Percentiles rank a stretch among this genome's conserved stretches.
These are phyloP conservation scores for Psophia crepitans DNA, from an alignment of 2,113 vertebrate species.

Conservation along the genomic window DNA sequence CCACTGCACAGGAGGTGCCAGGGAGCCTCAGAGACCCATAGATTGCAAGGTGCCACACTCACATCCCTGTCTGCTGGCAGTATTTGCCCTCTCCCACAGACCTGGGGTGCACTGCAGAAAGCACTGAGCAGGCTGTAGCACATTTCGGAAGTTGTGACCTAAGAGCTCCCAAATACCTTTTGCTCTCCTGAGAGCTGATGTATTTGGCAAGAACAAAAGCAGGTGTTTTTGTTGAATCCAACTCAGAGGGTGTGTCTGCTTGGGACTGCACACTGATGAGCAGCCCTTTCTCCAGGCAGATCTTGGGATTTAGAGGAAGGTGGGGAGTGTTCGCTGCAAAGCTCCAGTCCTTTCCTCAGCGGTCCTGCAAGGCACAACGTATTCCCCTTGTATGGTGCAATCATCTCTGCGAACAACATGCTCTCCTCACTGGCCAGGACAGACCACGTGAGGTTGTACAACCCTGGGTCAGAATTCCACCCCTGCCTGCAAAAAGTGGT, in stretches of 20 bases:
- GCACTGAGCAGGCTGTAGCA: not conserved
- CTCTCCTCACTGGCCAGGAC: not conserved
- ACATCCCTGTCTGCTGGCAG: not conserved
- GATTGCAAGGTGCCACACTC: not conserved
- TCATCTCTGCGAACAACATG: not conserved
- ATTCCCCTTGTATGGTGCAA: not conserved
- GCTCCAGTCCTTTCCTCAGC: not conserved
- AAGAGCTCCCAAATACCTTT: not conserved
- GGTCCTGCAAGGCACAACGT: accelerated
- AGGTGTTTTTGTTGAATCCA: not conserved
- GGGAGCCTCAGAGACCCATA: not conserved
- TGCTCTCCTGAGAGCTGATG: not conserved
- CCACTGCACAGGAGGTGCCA: accelerated
- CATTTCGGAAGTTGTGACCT: accelerated
- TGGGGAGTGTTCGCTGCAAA: not conserved
- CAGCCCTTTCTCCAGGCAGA: not conserved
- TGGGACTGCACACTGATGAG: not conserved
- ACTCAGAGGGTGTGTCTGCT: not conserved
- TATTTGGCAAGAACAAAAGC: not conserved
- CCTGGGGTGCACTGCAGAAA: not conserved
- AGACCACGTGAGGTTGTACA: not conserved
- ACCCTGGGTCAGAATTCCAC: not conserved
- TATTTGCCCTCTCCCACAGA: not conserved
- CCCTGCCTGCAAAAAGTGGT: not conserved
- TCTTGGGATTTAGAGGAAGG: not conserved